These are phyloP conservation scores for Tachina grossa DNA, from an alignment of 2,888 invertebrate species.

Conservation along the genomic window DNA sequence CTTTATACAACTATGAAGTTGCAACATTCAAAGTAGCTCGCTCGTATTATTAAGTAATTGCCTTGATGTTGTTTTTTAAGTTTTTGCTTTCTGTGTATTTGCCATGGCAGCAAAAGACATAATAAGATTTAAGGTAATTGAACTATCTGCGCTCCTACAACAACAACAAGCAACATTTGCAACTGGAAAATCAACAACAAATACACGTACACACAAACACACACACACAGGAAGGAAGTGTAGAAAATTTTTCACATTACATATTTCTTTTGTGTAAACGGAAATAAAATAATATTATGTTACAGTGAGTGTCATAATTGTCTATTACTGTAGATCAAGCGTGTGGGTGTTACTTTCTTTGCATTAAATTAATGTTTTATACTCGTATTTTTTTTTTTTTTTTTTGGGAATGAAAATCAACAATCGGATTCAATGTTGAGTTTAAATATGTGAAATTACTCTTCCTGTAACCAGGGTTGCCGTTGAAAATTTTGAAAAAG, in stretches of 20 bases:
- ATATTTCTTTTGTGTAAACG: constrained; percentile 33
- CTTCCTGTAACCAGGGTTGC: too few relatives aligned
- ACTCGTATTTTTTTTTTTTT: too few relatives aligned
- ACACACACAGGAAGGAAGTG: constrained; percentile 45
- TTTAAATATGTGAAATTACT: background rate
- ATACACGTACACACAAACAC: too few relatives aligned
- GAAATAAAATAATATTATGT: constrained; percentile 38
- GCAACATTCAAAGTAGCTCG: constrained; percentile 33
- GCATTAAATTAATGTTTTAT: constrained; percentile 1
- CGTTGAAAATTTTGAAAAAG: too few relatives aligned
- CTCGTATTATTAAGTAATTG: constrained; percentile 39
- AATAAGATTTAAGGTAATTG: constrained; percentile 43
- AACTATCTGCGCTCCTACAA: constrained; percentile 37
- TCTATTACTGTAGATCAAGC: background rate
- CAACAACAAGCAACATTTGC: constrained; percentile 30
- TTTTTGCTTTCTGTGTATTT: background rate
- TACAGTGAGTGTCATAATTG: constrained; percentile 34
- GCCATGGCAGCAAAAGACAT: constrained; percentile 10
- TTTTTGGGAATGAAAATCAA: background rate
- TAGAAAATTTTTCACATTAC: constrained; percentile 9
- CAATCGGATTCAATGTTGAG: background rate
- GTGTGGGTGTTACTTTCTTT: constrained; percentile 42
- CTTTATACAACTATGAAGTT: constrained; percentile 31
- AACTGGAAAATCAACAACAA: background rate
- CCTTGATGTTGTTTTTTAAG: constrained; percentile 15